Evolutionary conservation across 2,113 vertebrate species (phyloP), one percentile per base, ranked within the genome.

Genomic region (Cavia aperea): DNA sequence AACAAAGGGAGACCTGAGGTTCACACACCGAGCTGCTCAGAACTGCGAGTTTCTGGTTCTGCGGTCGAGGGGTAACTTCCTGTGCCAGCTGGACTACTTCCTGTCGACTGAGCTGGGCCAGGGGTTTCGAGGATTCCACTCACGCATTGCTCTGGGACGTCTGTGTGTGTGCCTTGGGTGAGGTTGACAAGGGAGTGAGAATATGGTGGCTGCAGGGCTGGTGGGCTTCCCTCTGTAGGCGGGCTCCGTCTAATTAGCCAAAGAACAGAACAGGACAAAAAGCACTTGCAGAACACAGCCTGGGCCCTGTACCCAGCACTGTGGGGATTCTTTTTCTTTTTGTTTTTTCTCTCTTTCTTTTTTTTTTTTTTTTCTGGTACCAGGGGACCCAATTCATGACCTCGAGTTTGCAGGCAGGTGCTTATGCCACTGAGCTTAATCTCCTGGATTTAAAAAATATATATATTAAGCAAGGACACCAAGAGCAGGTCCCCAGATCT

Each of bases 141-240:
- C 72, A 6, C 4, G 13, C 26, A 3, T 51, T 46, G 5, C 43
- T 15, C 43, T 16, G 39, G 39, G 73, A 23, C 73, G 31, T 26
- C 73, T 26, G 24, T 18, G 3, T 19, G 7, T 23, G n/a, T 24
- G 70, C 73, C 39, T 29, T 19, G 39, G 46, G 46, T 51, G 46
- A 31, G 23, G 43, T 7, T 16, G 2, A 51, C 2, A 3, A 4
- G 46, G 11, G 46, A 4, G 13, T 46, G 23, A 18, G 66, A 3
- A 36, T 33, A 36, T 1, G 23, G 23, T 15, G 43, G 24, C 0
- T 29, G 43, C 12, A 31, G 26, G 23, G 73, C 26, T 26, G 13
- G 13, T 24, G 21, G 72, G 11, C 72, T 36, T 24, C 39, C 39
- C 39, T 11, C 1, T 73, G 70, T 39, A 13, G n/a, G 39, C 14